These are phyloP conservation scores for Rhinella marina DNA, from an alignment of 2,797 vertebrate genomes.

Conservation along the genomic window DNA sequence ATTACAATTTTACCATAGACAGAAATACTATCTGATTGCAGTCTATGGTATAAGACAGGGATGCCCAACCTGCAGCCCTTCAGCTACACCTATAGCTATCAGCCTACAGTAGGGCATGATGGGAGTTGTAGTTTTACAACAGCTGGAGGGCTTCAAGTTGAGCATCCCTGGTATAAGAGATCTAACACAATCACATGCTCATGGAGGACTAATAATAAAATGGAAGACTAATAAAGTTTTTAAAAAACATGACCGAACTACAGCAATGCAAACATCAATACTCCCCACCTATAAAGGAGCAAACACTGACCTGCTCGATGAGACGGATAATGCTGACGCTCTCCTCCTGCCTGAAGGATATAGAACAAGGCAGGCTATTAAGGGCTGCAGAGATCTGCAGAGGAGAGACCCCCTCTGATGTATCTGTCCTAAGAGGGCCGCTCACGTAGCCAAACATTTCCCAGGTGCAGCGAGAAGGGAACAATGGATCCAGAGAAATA, in stretches of 20 bases:
- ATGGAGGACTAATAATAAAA: too few relatives aligned
- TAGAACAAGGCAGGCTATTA: slow-evolving; percentile 92
- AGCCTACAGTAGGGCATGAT: too few relatives aligned
- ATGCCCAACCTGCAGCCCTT: too few relatives aligned
- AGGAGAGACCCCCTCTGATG: slow-evolving; percentile 83
- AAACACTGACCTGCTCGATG: slow-evolving; percentile 87
- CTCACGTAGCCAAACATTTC: slow-evolving; percentile 95
- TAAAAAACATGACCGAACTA: neutral
- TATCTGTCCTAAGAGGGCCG: slow-evolving; percentile 79
- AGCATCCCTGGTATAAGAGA: too few relatives aligned
- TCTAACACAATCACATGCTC: too few relatives aligned
- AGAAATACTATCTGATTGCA: too few relatives aligned
- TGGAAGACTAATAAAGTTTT: too few relatives aligned
- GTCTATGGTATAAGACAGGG: too few relatives aligned
- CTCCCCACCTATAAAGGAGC: neutral
- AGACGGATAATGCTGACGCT: slow-evolving; percentile 95
- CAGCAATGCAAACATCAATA: neutral
- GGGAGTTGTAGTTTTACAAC: too few relatives aligned
- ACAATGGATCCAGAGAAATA: slow-evolving; percentile 94
- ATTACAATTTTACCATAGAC: too few relatives aligned
- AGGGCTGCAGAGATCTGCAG: slow-evolving; percentile 90
- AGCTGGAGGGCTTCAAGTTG: too few relatives aligned
- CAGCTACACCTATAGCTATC: too few relatives aligned
- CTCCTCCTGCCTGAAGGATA: slow-evolving; percentile 93
- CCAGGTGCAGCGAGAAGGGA: slow-evolving; percentile 98